Evolutionary conservation across 1,140 invertebrate species (phyloP).

Genomic region (Heliothis virescens): DNA sequence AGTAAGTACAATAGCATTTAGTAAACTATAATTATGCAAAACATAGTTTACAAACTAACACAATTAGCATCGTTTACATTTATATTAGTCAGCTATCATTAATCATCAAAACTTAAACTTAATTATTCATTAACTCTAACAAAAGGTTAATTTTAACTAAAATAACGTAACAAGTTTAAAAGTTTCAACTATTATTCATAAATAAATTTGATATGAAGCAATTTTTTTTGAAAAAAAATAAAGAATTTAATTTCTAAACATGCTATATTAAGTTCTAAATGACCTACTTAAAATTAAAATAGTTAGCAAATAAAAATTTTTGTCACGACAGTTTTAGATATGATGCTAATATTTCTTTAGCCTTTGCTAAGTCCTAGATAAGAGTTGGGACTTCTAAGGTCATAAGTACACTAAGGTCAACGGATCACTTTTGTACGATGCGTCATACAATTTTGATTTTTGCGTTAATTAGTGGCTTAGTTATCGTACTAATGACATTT

Average conservation of each 20-base stretch:
- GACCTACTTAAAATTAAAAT: too few species aligned
- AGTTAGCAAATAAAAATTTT: too few species aligned
- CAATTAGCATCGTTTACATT: constrained; percentile 19
- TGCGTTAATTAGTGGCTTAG: too few species aligned
- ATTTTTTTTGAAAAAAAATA: not conserved
- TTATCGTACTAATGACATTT: too few species aligned
- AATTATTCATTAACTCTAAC: not conserved
- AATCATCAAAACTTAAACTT: constrained; percentile 15
- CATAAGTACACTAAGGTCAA: too few species aligned
- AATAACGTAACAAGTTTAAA: not conserved
- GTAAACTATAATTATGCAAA: constrained; percentile 2
- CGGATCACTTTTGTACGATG: too few species aligned
- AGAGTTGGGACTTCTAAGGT: too few species aligned
- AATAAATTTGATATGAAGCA: not conserved
- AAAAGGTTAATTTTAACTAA: not conserved
- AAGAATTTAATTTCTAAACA: not conserved
- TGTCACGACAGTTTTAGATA: too few species aligned
- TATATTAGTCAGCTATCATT: not conserved
- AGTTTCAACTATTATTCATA: not conserved
- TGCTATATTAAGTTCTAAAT: too few species aligned
- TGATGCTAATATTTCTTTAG: too few species aligned
- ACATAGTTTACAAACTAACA: constrained; percentile 5
- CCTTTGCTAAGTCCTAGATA: too few species aligned
- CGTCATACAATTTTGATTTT: too few species aligned
- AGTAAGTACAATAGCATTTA: not conserved